These are phyloP conservation scores for Echinometra lucunter DNA, from an alignment of 53 echinoderm and acorn worm genomes.

Conservation along the genomic window DNA sequence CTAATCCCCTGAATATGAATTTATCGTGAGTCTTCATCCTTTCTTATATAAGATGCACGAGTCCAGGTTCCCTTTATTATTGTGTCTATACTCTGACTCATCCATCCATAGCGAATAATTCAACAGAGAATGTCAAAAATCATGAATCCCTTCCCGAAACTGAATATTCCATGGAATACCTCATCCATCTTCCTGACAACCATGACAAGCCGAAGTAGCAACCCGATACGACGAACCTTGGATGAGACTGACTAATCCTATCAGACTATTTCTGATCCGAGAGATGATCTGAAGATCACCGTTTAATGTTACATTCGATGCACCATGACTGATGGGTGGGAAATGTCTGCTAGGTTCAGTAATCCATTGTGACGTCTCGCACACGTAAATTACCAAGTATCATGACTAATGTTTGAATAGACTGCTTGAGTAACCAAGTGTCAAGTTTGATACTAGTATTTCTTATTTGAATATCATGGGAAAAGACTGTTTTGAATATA, in stretches of 20 bases:
- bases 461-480: background rate
- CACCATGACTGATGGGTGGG: background rate
- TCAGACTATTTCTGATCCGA: background rate
- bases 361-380: background rate
- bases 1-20: background rate
- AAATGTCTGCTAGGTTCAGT: constrained; percentile 21
- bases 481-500: background rate
- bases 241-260: constrained; percentile 1
- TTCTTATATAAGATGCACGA: background rate
- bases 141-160: background rate
- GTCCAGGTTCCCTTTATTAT: background rate
- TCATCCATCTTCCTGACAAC: background rate
- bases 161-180: background rate
- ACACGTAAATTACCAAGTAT: background rate
- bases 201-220: background rate
- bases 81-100: constrained; percentile 1
- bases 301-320: background rate
- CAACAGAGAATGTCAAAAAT: background rate
- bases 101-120: background rate
- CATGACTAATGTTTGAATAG: background rate
- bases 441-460: background rate
- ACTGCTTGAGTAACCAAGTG: background rate
- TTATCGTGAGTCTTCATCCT: background rate
- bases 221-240: background rate
- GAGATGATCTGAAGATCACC: constrained; percentile 17